Base-by-base conservation (phyloP, 2,797 vertebrate species). In the Pangasius sanitwongsei region DNA sequence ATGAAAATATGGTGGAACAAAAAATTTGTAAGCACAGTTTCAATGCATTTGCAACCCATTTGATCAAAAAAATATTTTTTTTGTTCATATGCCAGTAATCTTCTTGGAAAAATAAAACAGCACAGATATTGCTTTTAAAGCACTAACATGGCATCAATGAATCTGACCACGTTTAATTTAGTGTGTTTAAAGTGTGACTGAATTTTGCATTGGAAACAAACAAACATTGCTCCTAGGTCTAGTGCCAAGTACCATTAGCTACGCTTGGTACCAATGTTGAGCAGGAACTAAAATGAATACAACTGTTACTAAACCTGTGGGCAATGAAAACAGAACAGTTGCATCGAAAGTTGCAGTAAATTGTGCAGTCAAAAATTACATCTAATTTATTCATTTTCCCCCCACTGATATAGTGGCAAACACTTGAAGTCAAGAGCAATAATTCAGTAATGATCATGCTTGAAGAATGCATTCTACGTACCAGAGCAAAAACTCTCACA, bases 361-460 rank as follows among this genome's bases (percentile, higher is more conserved):
- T 48, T n/a, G 7, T 65, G 23, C 37, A 63, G 81, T 83, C 37
- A n/a, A 44, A 63, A 83, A 83, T 70, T 1, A 20, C 20, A 34
- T 85, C 57, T 65, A 48, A 75, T 63, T 78, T 13, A 77, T 77
- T 86, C 2, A 23, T 77, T 77, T 86, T 16, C 1, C 59, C 48
- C 48, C 12, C 11, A 50, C 55, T 61, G 70, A 61, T 63, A 75
- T 61, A 77, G 16, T n/a, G 16, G 55, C 77, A 81, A 89, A 86
- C 87, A 85, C 83, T 80, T 57, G 72, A 86, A 72, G 55, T 86
- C 77, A 89, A 89, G 85, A 82, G 77, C 55, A 65, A 28, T 83
- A 82, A 74, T 83, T 89, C 55, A 82, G 55, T 74, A 82, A 83
- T 85, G 63, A 85, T 77, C 59, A n/a, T n/a, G 25, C 69, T 53